These are phyloP conservation scores for Caerostris extrusa DNA, from an alignment of 1,140 invertebrate species.

Conservation along the genomic window DNA sequence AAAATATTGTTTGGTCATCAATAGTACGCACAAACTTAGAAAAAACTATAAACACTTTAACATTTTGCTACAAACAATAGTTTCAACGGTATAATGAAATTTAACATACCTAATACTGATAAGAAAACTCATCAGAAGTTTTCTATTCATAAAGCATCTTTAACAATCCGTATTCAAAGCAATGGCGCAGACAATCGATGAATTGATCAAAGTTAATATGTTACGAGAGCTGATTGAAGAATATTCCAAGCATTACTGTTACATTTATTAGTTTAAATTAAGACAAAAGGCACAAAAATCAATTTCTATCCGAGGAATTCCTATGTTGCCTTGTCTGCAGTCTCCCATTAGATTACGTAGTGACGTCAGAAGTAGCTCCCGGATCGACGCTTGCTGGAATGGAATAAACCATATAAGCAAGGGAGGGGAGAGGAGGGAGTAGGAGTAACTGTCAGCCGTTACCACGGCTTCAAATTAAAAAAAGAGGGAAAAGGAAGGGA, in stretches of 20 bases:
- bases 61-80: background rate
- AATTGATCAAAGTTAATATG: constrained; percentile 35
- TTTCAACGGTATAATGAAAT: background rate
- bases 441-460: constrained; percentile 66
- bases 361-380: constrained; percentile 75
- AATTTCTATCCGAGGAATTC: constrained; percentile 49
- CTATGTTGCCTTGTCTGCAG: constrained; percentile 23
- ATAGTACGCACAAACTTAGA: background rate
- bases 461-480: constrained; percentile 35
- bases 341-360: constrained; percentile 56
- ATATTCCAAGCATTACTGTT: background rate
- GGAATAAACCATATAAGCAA: constrained; percentile 74
- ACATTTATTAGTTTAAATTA: background rate
- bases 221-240: constrained; percentile 18
- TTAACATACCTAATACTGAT: constrained; percentile 27
- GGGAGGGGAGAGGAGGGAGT: constrained; percentile 71
- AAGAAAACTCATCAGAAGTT: background rate
- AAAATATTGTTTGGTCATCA: constrained; percentile 9
- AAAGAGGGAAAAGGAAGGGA: constrained; percentile 30
- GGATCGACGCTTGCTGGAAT: constrained; percentile 76
- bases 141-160: constrained; percentile 32
- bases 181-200: constrained; percentile 70
- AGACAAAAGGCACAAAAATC: constrained; percentile 56
- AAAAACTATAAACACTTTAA: background rate
- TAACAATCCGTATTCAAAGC: background rate